These are phyloP conservation scores for Channa striata DNA, from an alignment of 2,797 vertebrate species.

Conservation along the genomic window DNA sequence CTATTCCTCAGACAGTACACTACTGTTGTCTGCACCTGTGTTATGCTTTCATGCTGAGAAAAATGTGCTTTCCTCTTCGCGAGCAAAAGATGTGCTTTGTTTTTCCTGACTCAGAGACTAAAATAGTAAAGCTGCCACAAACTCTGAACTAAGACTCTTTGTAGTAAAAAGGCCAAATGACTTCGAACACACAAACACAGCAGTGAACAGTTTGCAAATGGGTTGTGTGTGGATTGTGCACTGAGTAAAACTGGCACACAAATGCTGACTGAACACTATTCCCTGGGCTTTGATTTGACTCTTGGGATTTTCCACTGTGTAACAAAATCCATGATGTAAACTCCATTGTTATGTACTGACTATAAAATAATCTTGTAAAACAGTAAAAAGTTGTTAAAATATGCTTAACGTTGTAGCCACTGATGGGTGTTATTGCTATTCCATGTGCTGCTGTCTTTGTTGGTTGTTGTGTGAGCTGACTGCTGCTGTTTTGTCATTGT, in stretches of 20 bases:
- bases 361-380: conserved; percentile 5
- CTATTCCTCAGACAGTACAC: conserved; percentile 53
- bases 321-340: conserved; percentile 20
- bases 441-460: too few species aligned
- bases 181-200: conserved; percentile 50
- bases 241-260: conserved; percentile 31
- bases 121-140: conserved; percentile 65
- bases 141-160: conserved; percentile 54
- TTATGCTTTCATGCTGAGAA: conserved; percentile 71
- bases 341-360: neutral
- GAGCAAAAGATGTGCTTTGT: conserved; percentile 59
- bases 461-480: too few species aligned
- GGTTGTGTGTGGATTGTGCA: conserved; percentile 53
- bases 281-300: conserved; percentile 21
- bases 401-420: too few species aligned
- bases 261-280: conserved; percentile 42
- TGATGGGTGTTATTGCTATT: too few species aligned
- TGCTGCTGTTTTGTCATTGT: too few species aligned
- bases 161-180: conserved; percentile 55
- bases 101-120: conserved; percentile 72
- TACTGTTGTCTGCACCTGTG: conserved; percentile 73
- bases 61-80: conserved; percentile 61
- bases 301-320: conserved; percentile 20
- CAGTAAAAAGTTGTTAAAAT: too few species aligned
- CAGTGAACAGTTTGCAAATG: conserved; percentile 52